Base-by-base conservation (phyloP, 2,797 vertebrate species). In the Leptoclinus maculatus region DNA sequence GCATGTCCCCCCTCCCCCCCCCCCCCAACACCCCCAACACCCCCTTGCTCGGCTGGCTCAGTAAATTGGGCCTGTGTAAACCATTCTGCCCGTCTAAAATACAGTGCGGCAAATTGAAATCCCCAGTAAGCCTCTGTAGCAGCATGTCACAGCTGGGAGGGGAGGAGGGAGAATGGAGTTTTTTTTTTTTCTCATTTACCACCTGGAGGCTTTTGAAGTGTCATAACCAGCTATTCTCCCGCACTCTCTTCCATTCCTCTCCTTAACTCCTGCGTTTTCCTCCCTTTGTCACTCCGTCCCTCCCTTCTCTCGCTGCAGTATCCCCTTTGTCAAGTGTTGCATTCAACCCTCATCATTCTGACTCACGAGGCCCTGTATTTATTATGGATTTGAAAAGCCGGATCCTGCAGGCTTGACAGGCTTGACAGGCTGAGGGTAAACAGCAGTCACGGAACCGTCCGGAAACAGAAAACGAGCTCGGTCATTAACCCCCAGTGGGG, bases 1-100 rank as follows among this genome's bases (percentile, higher is more conserved):
- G 82, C 82, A 78, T 83, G 82, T 3, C 60, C 21, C 8, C 0
- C 45, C 1, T 3, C 60, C 21, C 8, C 0, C 45, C 7, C 60
- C 21, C 8, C 0, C 45, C 1, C 8, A 7, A 4, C 29, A 27
- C 27, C 2, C 27, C 2, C 29, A 29, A 29, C 29, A 29, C 56
- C 47, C 51, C 63, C 77, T 66, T 62, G 78, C 86, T 69, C 65
- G 84, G 78, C 80, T 81, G 85, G 78, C 83, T 89, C 66, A 21
- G 83, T 91, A 93, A 93, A 93, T 93, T 92, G 92, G 87, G 85
- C 80, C 86, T 85, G 89, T 92, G 89, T 92, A 93, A 92, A 94
- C 91, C 87, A 91, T 90, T 87, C 89, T 87, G 86, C 88, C 80
- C 74, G 74, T 88, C 89, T 91, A 79, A 92, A 93, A 89, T 89